Evolutionary conservation across 2,113 vertebrate species (phyloP).

Genomic region (Spheniscus mendiculus): DNA sequence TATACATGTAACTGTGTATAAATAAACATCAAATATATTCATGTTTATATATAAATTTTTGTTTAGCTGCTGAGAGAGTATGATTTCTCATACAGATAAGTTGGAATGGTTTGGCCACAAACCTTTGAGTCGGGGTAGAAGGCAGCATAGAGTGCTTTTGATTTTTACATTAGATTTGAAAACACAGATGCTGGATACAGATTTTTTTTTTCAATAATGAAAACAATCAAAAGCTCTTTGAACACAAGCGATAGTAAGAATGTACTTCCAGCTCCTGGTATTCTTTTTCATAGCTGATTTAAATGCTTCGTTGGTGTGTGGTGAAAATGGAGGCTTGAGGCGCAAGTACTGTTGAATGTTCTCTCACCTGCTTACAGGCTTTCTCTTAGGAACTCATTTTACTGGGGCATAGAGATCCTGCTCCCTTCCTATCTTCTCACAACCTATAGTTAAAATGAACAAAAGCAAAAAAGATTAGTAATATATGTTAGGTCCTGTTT

Average conservation of each 20-base stretch:
- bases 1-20: neutral
- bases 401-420: neutral
- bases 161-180: neutral
- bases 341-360: neutral
- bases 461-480: neutral
- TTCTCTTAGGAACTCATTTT: neutral
- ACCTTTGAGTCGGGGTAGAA: neutral
- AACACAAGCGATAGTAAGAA: neutral
- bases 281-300: neutral
- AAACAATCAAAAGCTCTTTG: neutral
- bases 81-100: accelerated
- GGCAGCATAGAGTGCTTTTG: neutral
- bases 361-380: neutral
- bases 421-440: neutral
- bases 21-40: neutral
- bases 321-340: neutral
- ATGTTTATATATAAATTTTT: neutral
- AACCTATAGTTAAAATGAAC: neutral
- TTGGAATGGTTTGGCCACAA: neutral
- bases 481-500: neutral
- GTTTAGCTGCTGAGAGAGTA: neutral
- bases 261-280: neutral
- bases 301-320: neutral
- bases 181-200: neutral
- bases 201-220: neutral